Conservation (phyloP, 2,113 vertebrate species). For the Engraulis encrasicolus region DNA sequence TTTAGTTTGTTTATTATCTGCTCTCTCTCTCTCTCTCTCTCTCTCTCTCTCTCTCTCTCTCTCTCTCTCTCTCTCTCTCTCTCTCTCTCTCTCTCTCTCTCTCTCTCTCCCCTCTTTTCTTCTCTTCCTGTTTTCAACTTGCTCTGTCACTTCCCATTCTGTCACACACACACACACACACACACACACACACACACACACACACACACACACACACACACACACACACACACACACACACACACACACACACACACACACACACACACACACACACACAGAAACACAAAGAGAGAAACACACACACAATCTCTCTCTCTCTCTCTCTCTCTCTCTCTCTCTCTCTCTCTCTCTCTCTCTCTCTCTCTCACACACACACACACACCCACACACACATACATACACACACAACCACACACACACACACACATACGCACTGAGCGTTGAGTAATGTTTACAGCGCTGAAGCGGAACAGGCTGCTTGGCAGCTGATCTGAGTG, state of each 20-base stretch:
- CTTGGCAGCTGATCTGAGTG: slow-evolving; percentile 38
- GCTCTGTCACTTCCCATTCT: background rate
- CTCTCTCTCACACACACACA: background rate
- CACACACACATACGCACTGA: background rate
- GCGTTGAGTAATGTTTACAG: slow-evolving; percentile 49
- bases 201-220: background rate
- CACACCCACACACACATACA: background rate
- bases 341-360: background rate
- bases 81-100: background rate
- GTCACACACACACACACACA: background rate
- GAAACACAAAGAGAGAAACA: background rate
- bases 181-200: background rate
- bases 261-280: background rate
- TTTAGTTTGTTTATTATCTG: background rate
- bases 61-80: background rate
- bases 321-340: background rate
- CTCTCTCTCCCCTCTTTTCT: background rate
- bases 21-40: background rate
- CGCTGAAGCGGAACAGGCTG: slow-evolving; percentile 32
- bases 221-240: too few species aligned
- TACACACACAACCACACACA: slow-evolving; percentile 33
- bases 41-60: background rate
- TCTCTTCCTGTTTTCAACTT: background rate
- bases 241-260: background rate
- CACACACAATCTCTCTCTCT: background rate